Evolutionary conservation across 2,888 invertebrate genomes (phyloP).

Genomic region (Crocallis elinguaria): DNA sequence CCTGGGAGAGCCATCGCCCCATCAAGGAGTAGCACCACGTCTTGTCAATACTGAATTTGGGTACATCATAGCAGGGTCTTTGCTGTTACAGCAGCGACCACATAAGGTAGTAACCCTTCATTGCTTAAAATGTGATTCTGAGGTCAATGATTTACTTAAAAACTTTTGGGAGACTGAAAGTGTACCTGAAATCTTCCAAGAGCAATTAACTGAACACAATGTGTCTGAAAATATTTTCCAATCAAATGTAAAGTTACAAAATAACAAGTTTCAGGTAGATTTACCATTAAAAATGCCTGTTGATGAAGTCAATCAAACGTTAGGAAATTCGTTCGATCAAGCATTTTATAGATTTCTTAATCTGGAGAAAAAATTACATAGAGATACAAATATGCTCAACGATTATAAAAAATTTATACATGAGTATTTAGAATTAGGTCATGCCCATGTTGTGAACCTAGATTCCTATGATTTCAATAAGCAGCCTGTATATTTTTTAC

Average conservation of each 20-base stretch:
- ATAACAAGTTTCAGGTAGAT: neutral
- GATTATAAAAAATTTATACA: no score
- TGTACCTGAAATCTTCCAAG: neutral
- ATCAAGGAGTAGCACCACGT: neutral
- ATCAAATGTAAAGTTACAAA: neutral
- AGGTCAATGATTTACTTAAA: neutral
- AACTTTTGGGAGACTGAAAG: constrained; percentile 3
- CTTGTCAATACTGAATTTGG: neutral
- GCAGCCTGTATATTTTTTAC: neutral
- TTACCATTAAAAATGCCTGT: neutral
- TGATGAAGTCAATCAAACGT: neutral
- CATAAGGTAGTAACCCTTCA: no score
- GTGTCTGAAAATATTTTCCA: constrained; percentile 1
- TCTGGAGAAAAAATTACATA: neutral
- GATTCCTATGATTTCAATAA: neutral
- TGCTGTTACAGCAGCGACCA: neutral
- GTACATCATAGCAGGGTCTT: constrained; percentile 1
- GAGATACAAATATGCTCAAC: no score
- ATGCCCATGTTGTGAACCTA: neutral
- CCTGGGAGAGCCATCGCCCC: neutral
- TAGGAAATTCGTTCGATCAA: no score
- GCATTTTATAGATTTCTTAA: neutral
- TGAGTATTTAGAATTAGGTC: no score
- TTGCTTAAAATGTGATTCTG: constrained; percentile 1
- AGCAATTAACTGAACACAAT: neutral